Conservation (phyloP, 2,797 vertebrate species). For the Ambastaia sidthimunki region DNA sequence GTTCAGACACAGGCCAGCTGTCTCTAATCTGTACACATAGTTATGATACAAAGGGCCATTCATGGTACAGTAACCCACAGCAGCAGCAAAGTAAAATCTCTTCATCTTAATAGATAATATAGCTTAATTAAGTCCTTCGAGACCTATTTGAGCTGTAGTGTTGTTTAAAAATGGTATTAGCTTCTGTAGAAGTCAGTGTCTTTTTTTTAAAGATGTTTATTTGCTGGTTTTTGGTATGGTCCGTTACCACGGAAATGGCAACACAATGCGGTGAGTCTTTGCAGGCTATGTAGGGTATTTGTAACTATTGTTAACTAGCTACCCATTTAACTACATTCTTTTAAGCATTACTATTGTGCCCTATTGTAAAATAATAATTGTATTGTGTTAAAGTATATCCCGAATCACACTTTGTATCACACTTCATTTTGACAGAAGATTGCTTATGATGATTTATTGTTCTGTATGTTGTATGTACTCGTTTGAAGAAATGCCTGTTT, state of each 20-base stretch:
- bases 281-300: background rate
- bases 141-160: no score
- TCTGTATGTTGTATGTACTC: background rate
- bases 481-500: background rate
- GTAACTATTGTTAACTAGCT: background rate
- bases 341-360: no score
- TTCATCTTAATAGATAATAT: background rate
- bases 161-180: no score
- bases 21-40: background rate
- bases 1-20: background rate
- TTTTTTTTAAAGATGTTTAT: background rate
- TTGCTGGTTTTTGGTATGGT: background rate
- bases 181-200: no score
- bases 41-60: background rate
- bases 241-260: background rate
- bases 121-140: no score
- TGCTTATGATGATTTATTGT: background rate
- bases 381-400: background rate
- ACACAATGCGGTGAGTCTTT: background rate
- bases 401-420: background rate
- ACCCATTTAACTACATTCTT: no score
- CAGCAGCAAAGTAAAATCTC: background rate
- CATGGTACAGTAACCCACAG: background rate
- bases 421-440: background rate
- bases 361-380: no score